Conservation (phyloP, 2,888 invertebrate genomes). For the Villa cingulata region DNA sequence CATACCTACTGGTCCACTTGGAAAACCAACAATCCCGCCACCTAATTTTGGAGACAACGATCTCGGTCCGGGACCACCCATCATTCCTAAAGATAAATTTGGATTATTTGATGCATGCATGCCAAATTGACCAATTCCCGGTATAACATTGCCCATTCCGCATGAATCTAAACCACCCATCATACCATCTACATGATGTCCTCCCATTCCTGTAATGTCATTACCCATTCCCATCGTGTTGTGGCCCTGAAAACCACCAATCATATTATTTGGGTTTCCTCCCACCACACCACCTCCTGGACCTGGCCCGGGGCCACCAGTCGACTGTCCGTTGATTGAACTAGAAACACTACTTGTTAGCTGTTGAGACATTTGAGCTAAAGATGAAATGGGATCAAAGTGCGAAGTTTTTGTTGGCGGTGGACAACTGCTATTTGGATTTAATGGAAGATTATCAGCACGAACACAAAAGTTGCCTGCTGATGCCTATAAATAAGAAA, state of each 20-base stretch:
- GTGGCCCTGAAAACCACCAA: slow-evolving; percentile 12
- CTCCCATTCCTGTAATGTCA: slow-evolving; percentile 17
- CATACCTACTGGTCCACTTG: slow-evolving; percentile 40
- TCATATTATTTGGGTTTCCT: slow-evolving; percentile 7
- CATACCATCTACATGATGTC: slow-evolving; percentile 23
- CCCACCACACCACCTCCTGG: slow-evolving; percentile 24
- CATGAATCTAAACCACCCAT: slow-evolving; percentile 19
- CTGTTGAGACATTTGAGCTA: slow-evolving; percentile 91
- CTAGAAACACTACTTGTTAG: slow-evolving; percentile 60
- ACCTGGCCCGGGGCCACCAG: slow-evolving; percentile 31
- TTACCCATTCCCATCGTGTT: slow-evolving; percentile 8
- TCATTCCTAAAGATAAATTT: slow-evolving; percentile 37
- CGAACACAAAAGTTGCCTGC: slow-evolving; percentile 33
- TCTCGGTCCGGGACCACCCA: slow-evolving; percentile 36
- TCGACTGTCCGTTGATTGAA: slow-evolving; percentile 43
- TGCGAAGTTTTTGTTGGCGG: slow-evolving; percentile 50
- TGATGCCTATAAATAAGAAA: background rate
- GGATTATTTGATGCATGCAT: slow-evolving; percentile 19
- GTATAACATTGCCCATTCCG: slow-evolving; percentile 39
- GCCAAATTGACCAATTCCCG: slow-evolving; percentile 28
- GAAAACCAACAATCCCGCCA: slow-evolving; percentile 37
- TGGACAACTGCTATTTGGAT: slow-evolving; percentile 45
- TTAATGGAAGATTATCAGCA: slow-evolving; percentile 49
- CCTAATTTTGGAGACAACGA: slow-evolving; percentile 54
- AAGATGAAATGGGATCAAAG: slow-evolving; percentile 86